Conservation (phyloP, 2,797 vertebrate species). For the Otus scops region DNA sequence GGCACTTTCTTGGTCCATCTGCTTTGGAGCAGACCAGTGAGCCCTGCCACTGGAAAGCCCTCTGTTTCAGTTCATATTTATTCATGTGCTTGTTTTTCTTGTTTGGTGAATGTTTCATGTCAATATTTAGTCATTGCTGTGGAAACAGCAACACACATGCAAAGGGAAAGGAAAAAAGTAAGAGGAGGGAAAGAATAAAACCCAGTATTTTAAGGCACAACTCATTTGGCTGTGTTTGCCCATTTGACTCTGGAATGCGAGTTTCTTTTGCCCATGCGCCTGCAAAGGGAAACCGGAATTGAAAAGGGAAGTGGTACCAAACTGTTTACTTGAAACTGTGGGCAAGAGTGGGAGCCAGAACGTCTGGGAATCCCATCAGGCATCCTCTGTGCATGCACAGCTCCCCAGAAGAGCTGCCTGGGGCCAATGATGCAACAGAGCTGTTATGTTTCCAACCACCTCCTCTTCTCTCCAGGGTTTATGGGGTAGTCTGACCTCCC, state of each 20-base stretch:
- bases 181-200: background rate
- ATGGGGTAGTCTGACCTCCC: background rate
- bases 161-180: background rate
- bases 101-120: constrained; percentile 5
- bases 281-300: constrained; percentile 50
- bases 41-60: background rate
- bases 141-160: background rate
- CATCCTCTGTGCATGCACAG: background rate
- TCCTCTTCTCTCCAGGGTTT: background rate
- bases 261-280: background rate
- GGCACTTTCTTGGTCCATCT: background rate
- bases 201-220: constrained; percentile 12
- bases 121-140: constrained; percentile 57
- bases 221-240: background rate
- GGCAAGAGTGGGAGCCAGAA: constrained; percentile 16
- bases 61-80: constrained; percentile 1
- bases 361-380: constrained; percentile 18
- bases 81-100: constrained; percentile 32
- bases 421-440: background rate
- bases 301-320: constrained; percentile 23
- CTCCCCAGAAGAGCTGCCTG: background rate
- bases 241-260: constrained; percentile 7
- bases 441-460: background rate
- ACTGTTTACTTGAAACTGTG: constrained; percentile 21
- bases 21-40: background rate